A percentile compares a stretch with the other conserved stretches of the same genome.
Evolutionary conservation across 2,888 invertebrate species (phyloP).

Genomic region (Orthosia incerta): DNA sequence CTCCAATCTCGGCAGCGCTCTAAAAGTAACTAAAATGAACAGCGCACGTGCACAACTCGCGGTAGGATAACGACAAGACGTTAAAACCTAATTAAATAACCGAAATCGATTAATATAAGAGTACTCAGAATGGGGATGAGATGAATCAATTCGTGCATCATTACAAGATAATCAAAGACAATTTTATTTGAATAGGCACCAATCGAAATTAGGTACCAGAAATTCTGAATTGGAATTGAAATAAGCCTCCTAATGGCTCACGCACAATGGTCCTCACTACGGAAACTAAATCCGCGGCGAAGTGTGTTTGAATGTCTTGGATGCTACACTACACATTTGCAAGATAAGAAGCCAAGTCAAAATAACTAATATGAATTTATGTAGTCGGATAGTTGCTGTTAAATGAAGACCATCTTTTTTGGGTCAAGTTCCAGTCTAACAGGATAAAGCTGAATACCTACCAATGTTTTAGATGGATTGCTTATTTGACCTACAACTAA

Average conservation of each 20-base stretch:
- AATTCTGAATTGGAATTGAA: slow-evolving; percentile 4
- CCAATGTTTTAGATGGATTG: neutral
- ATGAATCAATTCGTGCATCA: slow-evolving; percentile 8
- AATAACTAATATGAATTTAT: neutral
- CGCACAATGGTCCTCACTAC: too few species aligned
- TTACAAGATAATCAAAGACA: slow-evolving; percentile 2
- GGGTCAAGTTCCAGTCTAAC: neutral
- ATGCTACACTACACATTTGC: neutral
- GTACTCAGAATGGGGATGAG: slow-evolving; percentile 10
- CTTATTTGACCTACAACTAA: neutral
- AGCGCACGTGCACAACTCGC: slow-evolving; percentile 60
- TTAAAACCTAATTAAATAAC: slow-evolving; percentile 47
- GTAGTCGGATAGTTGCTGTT: neutral
- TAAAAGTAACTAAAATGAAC: slow-evolving; percentile 51
- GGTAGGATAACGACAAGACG: slow-evolving; percentile 34
- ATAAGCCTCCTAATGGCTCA: neutral
- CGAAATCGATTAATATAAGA: slow-evolving; percentile 21
- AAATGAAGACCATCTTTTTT: neutral
- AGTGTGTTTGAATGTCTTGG: neutral
- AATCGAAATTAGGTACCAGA: neutral
- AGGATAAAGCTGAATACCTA: neutral
- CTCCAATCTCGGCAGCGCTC: slow-evolving; percentile 48
- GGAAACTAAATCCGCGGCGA: neutral
- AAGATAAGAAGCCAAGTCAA: neutral
- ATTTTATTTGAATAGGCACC: neutral